Evolutionary conservation across 2,888 invertebrate species (phyloP), one percentile per base, ranked within the genome.

Genomic region (Trisateles emortualis): DNA sequence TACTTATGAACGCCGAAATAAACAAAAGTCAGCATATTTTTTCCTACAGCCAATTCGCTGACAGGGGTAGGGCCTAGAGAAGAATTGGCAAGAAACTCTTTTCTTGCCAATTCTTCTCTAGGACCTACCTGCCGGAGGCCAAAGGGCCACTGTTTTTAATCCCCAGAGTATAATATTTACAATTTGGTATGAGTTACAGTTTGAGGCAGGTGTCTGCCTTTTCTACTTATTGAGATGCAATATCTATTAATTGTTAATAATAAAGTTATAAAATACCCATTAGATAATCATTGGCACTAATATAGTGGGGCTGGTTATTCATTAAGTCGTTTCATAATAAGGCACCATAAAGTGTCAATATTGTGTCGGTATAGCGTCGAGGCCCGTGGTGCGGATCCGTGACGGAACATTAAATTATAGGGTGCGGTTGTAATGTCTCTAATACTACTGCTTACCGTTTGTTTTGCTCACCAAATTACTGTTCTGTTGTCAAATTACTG

Each of bases 331-430:
- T 69, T 62, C 72, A 66, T 76, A 72, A 63, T 65, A 74, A 64
- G 65, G 44, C 64, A 64, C 68, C 61, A 76, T 78, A 61, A 74
- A 65, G 52, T 68, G 59, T 68, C 75, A 59, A 64, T 74, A 68
- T 55, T 41, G 62, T 65, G 68, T 64, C 39, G 45, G 42, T 63
- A 54, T 45, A 47, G 48, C 41, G 36, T 36, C 35, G 39, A 41
- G 41, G 48, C 43, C 43, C 36, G 62, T 54, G 43, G 24, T 54
- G 39, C 49, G 40, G 26, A 54, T 22, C 51, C 48, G 40, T 72
- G 61, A 45, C 48, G 54, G 55, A 39, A 52, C 54, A 56, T 59
- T 38, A 69, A 69, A 70, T 69, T 72, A 59, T 55, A 59, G 61
- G 70, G 70, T 38, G 70, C 49, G 67, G 59, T 55, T 58, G 55